A percentile compares a stretch with the other conserved stretches of the same genome.
Evolutionary conservation across 1,140 invertebrate genomes (phyloP).

Genomic region (Drosophila grimshawi): DNA sequence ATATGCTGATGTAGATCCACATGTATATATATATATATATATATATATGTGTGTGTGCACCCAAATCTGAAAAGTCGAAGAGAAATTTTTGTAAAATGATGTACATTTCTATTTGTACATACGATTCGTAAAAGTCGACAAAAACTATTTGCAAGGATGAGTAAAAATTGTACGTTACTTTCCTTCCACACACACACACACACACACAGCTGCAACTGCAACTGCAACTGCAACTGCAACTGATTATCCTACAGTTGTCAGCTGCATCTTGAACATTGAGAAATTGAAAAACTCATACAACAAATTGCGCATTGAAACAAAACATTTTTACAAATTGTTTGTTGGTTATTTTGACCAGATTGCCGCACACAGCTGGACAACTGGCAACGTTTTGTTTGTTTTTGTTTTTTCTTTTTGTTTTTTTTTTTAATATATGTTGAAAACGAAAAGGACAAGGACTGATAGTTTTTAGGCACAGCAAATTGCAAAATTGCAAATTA

Average conservation of each 20-base stretch:
- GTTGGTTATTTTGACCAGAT: constrained; percentile 13
- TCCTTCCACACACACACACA: background rate
- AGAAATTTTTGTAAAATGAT: constrained; percentile 18
- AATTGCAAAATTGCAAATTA: constrained; percentile 12
- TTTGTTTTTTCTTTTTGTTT: too few species aligned
- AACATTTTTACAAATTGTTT: constrained; percentile 12
- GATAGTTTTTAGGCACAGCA: constrained; percentile 61
- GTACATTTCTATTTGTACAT: constrained; percentile 27
- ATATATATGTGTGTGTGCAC: background rate
- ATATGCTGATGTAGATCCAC: background rate
- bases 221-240: too few species aligned
- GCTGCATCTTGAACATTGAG: background rate
- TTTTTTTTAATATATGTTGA: background rate
- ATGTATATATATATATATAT: constrained; percentile 8
- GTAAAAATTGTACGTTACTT: constrained; percentile 1
- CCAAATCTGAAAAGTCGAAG: background rate
- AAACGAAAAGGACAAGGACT: constrained; percentile 45
- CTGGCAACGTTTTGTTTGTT: constrained; percentile 13
- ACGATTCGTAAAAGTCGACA: constrained; percentile 4
- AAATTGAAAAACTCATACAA: background rate
- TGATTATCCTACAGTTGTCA: background rate
- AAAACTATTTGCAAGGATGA: constrained; percentile 1
- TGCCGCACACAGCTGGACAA: background rate
- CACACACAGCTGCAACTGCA: too few species aligned
- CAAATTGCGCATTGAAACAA: constrained; percentile 10